A percentile compares a stretch with the other conserved stretches of the same genome.
Evolutionary conservation across 2,797 vertebrate species (phyloP).

Genomic region (Rhinoraja longicauda): DNA sequence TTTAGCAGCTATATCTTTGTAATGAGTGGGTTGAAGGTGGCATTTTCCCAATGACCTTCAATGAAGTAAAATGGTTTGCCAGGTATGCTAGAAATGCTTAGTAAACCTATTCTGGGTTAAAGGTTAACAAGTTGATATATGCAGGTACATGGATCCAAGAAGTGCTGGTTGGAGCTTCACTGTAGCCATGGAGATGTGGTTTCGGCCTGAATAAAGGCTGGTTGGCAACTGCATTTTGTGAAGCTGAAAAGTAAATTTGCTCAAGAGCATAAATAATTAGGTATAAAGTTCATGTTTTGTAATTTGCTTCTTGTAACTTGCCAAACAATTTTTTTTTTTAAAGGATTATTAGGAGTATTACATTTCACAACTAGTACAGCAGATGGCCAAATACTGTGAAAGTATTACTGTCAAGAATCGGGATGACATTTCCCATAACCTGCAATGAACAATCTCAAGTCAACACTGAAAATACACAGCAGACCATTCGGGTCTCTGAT

Average conservation of each 20-base stretch:
- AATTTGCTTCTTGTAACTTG: background rate
- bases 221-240: background rate
- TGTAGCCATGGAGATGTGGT: background rate
- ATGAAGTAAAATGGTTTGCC: background rate
- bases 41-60: background rate
- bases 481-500: background rate
- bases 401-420: background rate
- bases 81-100: background rate
- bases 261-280: background rate
- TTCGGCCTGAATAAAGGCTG: background rate
- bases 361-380: background rate
- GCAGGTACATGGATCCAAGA: too few relatives aligned
- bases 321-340: background rate
- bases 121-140: slow-evolving; percentile 19
- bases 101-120: background rate
- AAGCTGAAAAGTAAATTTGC: background rate
- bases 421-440: background rate
- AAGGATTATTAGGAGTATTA: background rate
- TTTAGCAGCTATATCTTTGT: background rate
- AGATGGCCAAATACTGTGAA: background rate
- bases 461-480: background rate
- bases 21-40: background rate
- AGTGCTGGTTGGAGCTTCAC: background rate
- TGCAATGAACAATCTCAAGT: background rate
- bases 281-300: background rate